These are phyloP conservation scores for Branchinecta lynchi DNA, from an alignment of 1,140 invertebrate species.

Conservation along the genomic window DNA sequence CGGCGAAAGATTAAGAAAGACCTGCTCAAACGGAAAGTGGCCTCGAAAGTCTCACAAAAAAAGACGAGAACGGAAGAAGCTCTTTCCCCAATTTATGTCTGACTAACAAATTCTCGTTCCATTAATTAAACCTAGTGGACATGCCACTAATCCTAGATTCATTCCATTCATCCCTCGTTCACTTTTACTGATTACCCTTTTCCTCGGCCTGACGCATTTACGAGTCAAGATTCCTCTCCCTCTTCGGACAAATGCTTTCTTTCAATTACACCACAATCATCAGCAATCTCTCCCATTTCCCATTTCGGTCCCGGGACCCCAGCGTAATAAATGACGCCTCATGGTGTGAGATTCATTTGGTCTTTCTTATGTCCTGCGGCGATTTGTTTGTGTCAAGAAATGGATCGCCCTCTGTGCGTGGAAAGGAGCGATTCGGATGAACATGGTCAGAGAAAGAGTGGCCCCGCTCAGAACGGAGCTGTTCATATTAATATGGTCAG, in stretches of 20 bases:
- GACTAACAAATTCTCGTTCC: too few relatives aligned
- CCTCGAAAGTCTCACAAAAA: too few relatives aligned
- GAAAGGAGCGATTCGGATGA: too few relatives aligned
- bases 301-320: not conserved
- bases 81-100: too few relatives aligned
- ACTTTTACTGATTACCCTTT: not conserved
- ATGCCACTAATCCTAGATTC: not conserved
- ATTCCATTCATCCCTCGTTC: not conserved
- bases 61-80: too few relatives aligned
- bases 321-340: constrained; percentile 8
- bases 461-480: too few relatives aligned
- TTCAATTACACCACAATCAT: constrained; percentile 3
- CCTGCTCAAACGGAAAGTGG: too few relatives aligned
- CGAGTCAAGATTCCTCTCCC: not conserved
- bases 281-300: not conserved
- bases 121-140: not conserved
- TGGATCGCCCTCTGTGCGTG: not conserved
- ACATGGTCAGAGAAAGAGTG: too few relatives aligned
- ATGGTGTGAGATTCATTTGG: constrained; percentile 7
- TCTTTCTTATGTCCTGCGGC: not conserved
- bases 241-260: constrained; percentile 2
- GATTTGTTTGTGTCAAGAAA: constrained; percentile 1
- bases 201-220: not conserved
- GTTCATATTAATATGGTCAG: too few relatives aligned
- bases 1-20: too few relatives aligned